phyloP scores from a whole-genome alignment of 2,113 vertebrate genomes.

The Podarcis muralis region DNA sequence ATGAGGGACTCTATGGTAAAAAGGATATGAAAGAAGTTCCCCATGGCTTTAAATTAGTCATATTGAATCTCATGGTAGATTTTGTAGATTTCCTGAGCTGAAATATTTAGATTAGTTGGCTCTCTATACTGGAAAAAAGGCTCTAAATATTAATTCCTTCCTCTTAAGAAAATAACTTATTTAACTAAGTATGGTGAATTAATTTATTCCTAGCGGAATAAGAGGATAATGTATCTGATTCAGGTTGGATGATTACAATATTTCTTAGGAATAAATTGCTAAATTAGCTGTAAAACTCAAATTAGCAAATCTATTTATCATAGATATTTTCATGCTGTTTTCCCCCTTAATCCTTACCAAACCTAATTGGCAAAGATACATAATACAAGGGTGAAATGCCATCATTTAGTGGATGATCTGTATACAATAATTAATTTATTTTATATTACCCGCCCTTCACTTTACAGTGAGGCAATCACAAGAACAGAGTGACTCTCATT shows the following conservation, averaged over 20 bases:
- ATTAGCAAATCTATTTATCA: slow-evolving; percentile 43
- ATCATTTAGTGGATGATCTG: background rate
- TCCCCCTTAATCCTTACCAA: slow-evolving; percentile 32
- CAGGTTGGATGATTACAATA: slow-evolving; percentile 36
- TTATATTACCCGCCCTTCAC: too few species aligned
- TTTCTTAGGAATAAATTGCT: slow-evolving; percentile 29
- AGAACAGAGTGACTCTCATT: background rate
- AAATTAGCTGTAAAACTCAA: slow-evolving; percentile 57
- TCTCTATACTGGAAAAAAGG: slow-evolving; percentile 5
- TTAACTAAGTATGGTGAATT: slow-evolving; percentile 36
- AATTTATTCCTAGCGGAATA: background rate
- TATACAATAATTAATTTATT: background rate
- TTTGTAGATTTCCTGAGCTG: slow-evolving; percentile 22
- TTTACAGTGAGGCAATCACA: background rate
- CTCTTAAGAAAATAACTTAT: slow-evolving; percentile 28
- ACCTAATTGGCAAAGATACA: background rate
- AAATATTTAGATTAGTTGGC: slow-evolving; percentile 45
- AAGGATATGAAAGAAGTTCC: too few species aligned
- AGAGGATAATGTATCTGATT: slow-evolving; percentile 26
- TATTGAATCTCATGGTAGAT: slow-evolving; percentile 2
- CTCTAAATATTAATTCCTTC: slow-evolving; percentile 34
- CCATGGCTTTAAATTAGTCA: background rate
- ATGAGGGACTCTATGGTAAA: too few species aligned
- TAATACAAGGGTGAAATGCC: background rate
- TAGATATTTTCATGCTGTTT: slow-evolving; percentile 3